Evolutionary conservation across 2,888 invertebrate genomes (phyloP).

Genomic region (Melangyna quadrimaculata): DNA sequence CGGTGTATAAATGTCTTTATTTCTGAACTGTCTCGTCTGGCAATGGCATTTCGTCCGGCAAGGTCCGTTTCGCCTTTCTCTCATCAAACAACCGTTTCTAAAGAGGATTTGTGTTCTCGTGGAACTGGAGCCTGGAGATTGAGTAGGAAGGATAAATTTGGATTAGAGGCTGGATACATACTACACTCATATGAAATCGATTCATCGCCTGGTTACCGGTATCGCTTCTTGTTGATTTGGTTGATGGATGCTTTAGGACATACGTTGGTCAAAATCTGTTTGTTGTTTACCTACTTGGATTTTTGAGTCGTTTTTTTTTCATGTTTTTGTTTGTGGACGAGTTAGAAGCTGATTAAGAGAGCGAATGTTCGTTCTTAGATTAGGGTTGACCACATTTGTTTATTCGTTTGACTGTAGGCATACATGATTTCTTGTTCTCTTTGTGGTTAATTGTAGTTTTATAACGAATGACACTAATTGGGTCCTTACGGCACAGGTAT

Average conservation of each 20-base stretch:
- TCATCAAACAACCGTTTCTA: constrained; percentile 21
- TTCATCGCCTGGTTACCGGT: constrained; percentile 59
- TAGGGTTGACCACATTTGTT: background rate
- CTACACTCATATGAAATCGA: constrained; percentile 44
- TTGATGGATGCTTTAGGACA: constrained; percentile 62
- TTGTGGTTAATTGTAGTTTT: background rate
- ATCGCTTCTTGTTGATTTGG: constrained; percentile 66
- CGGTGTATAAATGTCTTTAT: constrained; percentile 37
- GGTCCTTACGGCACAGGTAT: too few species aligned
- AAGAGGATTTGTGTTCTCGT: constrained; percentile 5
- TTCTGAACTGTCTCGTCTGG: background rate
- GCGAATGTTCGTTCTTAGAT: background rate
- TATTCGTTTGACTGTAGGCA: background rate
- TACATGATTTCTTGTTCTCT: background rate
- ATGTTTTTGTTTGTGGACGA: background rate
- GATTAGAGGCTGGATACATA: background rate
- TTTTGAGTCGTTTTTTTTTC: background rate
- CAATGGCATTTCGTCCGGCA: background rate
- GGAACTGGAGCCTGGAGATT: background rate
- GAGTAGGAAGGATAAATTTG: background rate
- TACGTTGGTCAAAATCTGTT: constrained; percentile 59
- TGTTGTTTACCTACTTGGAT: constrained; percentile 64
- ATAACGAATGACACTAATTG: background rate
- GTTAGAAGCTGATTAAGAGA: background rate
- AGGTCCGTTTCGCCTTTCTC: background rate